A percentile compares a stretch with the other conserved stretches of the same genome.
Evolutionary conservation across 1,140 invertebrate species (phyloP).

Genomic region (Plectus sambesii): DNA sequence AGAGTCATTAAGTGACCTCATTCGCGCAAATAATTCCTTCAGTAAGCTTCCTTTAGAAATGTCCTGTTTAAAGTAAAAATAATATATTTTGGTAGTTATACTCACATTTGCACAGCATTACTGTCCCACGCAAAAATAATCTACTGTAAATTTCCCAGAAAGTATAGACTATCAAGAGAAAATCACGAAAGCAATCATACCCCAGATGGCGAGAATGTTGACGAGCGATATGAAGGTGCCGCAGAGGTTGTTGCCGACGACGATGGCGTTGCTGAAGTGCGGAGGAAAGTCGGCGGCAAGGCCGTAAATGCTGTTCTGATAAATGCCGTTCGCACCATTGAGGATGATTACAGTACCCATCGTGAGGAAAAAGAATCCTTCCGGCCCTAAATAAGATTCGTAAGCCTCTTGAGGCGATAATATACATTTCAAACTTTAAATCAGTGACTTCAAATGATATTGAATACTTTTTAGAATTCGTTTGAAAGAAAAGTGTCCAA

Average conservation of each 20-base stretch:
- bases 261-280: constrained; percentile 83
- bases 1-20: neutral
- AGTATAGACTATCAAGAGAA: constrained; percentile 12
- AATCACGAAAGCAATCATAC: constrained; percentile 41
- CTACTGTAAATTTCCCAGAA: no score
- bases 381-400: constrained; percentile 54
- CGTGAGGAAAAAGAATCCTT: constrained; percentile 76
- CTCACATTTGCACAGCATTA: no score
- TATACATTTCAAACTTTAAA: no score
- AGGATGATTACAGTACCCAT: constrained; percentile 73
- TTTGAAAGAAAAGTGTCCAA: no score
- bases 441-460: no score
- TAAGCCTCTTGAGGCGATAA: no score
- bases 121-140: constrained; percentile 50
- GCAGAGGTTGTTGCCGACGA: constrained; percentile 87
- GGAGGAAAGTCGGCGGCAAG: constrained; percentile 79
- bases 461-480: no score
- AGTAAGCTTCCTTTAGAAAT: no score
- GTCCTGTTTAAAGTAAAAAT: no score
- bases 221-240: constrained; percentile 78
- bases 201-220: constrained; percentile 59
- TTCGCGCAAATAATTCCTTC: neutral
- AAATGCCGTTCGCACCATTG: constrained; percentile 89
- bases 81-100: no score
- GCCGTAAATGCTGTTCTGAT: constrained; percentile 94